Percentiles rank a stretch among this genome's conserved stretches.
Conservation (phyloP, 2,113 vertebrate genomes). For the Agapornis roseicollis region DNA sequence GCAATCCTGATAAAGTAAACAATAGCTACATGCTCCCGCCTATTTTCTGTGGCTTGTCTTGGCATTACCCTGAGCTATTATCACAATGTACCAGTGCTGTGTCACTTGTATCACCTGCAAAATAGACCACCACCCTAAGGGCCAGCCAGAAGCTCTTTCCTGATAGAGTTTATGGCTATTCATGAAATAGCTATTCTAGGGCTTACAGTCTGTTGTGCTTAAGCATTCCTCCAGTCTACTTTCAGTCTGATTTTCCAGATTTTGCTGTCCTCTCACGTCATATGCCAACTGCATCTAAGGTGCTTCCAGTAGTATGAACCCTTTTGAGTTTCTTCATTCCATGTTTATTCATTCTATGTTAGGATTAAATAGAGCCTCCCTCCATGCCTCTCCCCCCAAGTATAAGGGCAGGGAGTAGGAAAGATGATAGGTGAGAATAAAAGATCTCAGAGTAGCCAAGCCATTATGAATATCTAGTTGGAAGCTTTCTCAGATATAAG, state of each 20-base stretch:
- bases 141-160: not conserved
- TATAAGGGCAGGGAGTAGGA: not conserved
- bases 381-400: no score
- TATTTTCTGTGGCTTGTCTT: not conserved
- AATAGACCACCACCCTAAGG: not conserved
- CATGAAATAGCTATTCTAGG: not conserved
- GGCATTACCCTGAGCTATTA: not conserved
- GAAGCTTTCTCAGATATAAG: not conserved
- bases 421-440: not conserved
- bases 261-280: not conserved
- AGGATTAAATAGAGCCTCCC: not conserved
- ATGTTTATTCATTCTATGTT: not conserved
- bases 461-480: not conserved
- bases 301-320: not conserved
- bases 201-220: not conserved
- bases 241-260: not conserved
- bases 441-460: not conserved
- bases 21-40: not conserved
- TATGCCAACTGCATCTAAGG: not conserved
- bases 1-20: not conserved
- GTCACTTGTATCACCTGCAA: not conserved
- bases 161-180: not conserved
- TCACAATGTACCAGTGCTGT: rapidly evolving
- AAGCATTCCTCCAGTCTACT: not conserved
- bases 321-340: not conserved